Percentiles rank a stretch among this genome's conserved stretches.
phyloP scores from a whole-genome alignment of 2,113 vertebrate species.

The Cranoglanis bouderius region DNA sequence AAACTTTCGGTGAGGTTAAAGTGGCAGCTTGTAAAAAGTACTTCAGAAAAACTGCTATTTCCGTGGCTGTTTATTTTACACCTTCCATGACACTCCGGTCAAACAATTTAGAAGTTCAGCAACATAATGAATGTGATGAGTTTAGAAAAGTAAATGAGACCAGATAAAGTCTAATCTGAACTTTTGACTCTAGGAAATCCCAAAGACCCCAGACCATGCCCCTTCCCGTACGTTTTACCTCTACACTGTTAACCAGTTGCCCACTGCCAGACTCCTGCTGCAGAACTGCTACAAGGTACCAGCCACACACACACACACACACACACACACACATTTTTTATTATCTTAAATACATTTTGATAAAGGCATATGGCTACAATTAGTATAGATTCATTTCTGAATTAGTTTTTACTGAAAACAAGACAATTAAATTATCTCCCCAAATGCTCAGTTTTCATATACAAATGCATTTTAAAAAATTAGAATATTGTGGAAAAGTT shows the following conservation, averaged over 20 bases:
- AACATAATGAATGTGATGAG: not conserved
- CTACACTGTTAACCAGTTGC: conserved; percentile 83
- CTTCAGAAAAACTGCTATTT: not conserved
- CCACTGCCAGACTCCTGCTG: conserved; percentile 83
- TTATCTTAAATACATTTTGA: no score
- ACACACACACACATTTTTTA: conserved; percentile 11
- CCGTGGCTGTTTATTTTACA: not conserved
- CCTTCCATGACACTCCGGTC: not conserved
- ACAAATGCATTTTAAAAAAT: no score
- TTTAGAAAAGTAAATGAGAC: not conserved
- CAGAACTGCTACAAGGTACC: conserved; percentile 89
- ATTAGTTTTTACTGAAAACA: no score
- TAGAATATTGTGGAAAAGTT: no score
- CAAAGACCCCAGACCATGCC: conserved; percentile 91
- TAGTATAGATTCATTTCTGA: no score
- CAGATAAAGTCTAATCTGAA: conserved; percentile 49
- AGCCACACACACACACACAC: not conserved
- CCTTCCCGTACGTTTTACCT: conserved; percentile 94
- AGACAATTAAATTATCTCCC: no score
- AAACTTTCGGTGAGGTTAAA: not conserved
- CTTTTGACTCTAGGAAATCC: conserved; percentile 81
- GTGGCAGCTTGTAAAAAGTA: not conserved
- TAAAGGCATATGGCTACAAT: no score
- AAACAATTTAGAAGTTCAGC: not conserved
- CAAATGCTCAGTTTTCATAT: not conserved